Conservation (phyloP, 2,888 invertebrate genomes). For the Oscheius sp. region DNA sequence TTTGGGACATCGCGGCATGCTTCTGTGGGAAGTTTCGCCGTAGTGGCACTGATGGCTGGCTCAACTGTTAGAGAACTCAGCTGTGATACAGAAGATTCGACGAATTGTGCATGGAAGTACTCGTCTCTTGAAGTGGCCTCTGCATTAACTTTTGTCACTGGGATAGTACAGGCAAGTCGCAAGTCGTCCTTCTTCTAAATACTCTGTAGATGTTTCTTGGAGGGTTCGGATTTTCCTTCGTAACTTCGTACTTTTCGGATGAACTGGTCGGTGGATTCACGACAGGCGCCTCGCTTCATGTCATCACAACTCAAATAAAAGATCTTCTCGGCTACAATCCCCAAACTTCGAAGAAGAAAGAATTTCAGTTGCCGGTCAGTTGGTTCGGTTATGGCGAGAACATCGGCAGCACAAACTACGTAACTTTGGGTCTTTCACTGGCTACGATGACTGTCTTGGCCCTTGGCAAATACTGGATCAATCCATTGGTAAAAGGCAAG, state of each 20-base stretch:
- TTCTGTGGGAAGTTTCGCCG: conserved; percentile 79
- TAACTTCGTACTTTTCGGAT: conserved; percentile 72
- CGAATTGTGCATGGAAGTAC: conserved; percentile 75
- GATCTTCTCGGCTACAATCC: conserved; percentile 72
- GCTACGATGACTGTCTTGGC: conserved; percentile 1
- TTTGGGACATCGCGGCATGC: conserved; percentile 87
- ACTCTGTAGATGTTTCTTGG: conserved; percentile 82
- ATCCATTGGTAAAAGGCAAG: conserved; percentile 38
- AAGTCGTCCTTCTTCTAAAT: not conserved
- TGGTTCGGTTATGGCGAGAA: too few species aligned
- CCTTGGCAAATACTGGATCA: conserved; percentile 18
- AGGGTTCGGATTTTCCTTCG: conserved; percentile 77
- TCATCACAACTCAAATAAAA: conserved; percentile 76
- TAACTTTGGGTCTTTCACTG: conserved; percentile 47
- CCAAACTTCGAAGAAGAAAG: conserved; percentile 1
- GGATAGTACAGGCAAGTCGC: conserved; percentile 51
- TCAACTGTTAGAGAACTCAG: conserved; percentile 45
- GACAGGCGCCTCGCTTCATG: conserved; percentile 76
- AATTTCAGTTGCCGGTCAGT: conserved; percentile 22
- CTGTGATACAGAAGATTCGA: not conserved
- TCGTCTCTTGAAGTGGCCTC: conserved; percentile 45
- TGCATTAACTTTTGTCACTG: conserved; percentile 50
- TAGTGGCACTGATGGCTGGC: conserved; percentile 84
- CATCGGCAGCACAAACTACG: conserved; percentile 27
- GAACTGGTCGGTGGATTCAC: conserved; percentile 74